A percentile compares a stretch with the other conserved stretches of the same genome.
phyloP scores from a whole-genome alignment of 92 coral and sea anemone species.

The Epizoanthus stellaris region DNA sequence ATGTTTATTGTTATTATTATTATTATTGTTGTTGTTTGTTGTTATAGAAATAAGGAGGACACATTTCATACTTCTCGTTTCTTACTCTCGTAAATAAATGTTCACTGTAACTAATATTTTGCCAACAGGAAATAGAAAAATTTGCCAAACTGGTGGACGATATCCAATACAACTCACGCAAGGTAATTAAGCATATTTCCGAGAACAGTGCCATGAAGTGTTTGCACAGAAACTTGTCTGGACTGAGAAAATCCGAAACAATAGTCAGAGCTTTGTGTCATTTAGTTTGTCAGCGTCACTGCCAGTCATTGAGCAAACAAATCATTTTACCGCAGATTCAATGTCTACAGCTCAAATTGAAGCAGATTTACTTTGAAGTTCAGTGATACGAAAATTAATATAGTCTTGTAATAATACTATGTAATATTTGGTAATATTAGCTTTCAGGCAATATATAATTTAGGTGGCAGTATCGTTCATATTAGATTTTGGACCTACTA shows the following conservation, averaged over 20 bases:
- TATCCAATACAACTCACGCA: conserved; percentile 95
- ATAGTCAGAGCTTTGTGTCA: not conserved
- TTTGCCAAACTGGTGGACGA: conserved; percentile 92
- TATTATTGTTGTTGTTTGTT: not conserved
- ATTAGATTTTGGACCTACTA: no score
- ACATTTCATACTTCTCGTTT: not conserved
- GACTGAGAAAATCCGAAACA: not conserved
- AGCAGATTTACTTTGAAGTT: no score
- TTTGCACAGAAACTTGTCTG: not conserved
- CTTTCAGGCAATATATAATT: no score
- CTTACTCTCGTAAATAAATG: not conserved
- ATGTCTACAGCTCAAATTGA: no score
- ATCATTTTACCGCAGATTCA: no score
- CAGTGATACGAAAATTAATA: no score
- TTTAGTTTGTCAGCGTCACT: not conserved
- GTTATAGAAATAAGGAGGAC: not conserved
- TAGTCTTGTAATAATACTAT: no score
- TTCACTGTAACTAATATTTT: not conserved
- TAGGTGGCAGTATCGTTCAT: no score
- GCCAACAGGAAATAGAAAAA: conserved; percentile 89
- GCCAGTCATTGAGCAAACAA: no score
- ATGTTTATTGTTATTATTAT: no score
- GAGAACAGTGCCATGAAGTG: no score
- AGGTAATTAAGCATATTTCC: conserved; percentile 65
- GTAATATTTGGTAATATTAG: no score